Base-by-base conservation (phyloP, 1,140 invertebrate species). In the Eupristina koningsbergeri region DNA sequence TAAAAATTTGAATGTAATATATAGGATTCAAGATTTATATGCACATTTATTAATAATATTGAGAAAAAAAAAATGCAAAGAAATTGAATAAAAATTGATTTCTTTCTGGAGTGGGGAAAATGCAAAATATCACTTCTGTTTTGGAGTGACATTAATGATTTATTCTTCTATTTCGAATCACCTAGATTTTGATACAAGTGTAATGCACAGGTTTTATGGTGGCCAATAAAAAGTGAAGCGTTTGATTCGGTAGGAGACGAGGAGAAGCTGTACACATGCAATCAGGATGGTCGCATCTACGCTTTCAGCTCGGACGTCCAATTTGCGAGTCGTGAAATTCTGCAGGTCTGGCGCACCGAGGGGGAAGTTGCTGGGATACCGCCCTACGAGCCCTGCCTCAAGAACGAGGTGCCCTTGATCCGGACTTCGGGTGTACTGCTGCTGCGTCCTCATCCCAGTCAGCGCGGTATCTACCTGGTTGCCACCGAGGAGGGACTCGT, bases 401-500 rank as follows among this genome's bases (percentile, higher is more conserved):
- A 29, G 0, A 45, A 91, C 5, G 92, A 93, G 71, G 93, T 95
- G 8, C 92, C 93, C 0, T 93, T 95, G 5, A 93, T 91, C 0
- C 89, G 93, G 80, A 92, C 94, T 87, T 93, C 95, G 0, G 94
- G 94, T 84, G 96, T 93, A 86, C 89, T 94, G 81, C 93, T 93
- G 53, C 89, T 96, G 15, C 93, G 94, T 67, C 94, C 95, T 87
- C 95, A 97, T 90, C 95, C 95, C 0, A 89, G 89, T 0, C 90
- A 94, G 34, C 92, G 92, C 8, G 94, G 94, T 81, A 90, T 96
- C 39, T 97, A 97, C 89, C 94, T 96, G 26, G 94, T 98, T 0
- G 96, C 96, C 0, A 97, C 97, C 0, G 96, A 96, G 80, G 96
- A 97, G 88, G 97, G 97, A 2, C 95, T 94, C 85, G 93, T 98